These are phyloP conservation scores for Protodeltote pygarga DNA, from an alignment of 2,888 invertebrate genomes.

Conservation along the genomic window DNA sequence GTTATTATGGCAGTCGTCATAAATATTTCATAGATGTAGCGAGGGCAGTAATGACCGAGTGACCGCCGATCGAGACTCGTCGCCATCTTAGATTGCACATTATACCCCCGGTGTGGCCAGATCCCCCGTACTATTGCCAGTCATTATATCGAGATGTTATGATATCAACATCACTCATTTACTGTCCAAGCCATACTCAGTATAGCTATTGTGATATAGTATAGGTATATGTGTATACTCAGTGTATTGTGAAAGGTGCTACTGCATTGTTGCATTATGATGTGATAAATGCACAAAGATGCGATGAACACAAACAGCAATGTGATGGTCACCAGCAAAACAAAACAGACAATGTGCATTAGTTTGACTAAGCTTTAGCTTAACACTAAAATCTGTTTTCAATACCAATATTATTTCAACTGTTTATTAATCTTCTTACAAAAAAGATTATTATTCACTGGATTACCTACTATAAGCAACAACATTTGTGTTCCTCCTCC, in stretches of 20 bases:
- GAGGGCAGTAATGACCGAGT: constrained; percentile 85
- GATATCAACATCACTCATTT: constrained; percentile 39
- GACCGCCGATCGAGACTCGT: constrained; percentile 69
- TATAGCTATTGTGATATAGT: constrained; percentile 9
- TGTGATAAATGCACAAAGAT: too few species aligned
- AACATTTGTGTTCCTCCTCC: constrained; percentile 5
- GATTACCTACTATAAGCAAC: too few species aligned
- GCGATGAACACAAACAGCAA: too few species aligned
- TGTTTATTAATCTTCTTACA: too few species aligned
- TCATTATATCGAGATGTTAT: constrained; percentile 41
- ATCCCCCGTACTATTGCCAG: constrained; percentile 28
- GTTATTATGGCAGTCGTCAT: constrained; percentile 86
- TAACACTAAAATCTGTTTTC: too few species aligned
- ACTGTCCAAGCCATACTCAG: constrained; percentile 21
- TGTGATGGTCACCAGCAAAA: too few species aligned
- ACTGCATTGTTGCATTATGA: neutral
- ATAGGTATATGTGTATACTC: neutral
- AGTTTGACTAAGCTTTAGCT: too few species aligned
- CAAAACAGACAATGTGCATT: too few species aligned
- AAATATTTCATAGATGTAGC: constrained; percentile 84
- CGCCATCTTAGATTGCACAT: constrained; percentile 57
- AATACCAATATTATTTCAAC: too few species aligned
- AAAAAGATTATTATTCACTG: too few species aligned
- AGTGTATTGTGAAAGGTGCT: neutral
- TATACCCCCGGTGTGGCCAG: constrained; percentile 34